A percentile compares a stretch with the other conserved stretches of the same genome.
phyloP scores from a whole-genome alignment of 2,113 vertebrate genomes.

The Otolemur garnettii region DNA sequence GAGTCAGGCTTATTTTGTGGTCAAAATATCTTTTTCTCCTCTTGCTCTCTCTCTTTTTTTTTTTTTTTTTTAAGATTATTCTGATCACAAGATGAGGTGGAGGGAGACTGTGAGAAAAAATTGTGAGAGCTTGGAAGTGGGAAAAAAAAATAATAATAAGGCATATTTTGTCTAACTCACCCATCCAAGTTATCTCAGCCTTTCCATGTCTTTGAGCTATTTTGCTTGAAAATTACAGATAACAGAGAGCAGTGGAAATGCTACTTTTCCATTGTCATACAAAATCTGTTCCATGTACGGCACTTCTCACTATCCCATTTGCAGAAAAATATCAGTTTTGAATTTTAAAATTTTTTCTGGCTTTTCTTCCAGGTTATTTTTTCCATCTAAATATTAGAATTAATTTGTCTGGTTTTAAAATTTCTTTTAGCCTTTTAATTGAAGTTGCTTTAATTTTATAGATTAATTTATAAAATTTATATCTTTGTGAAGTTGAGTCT shows the following conservation, averaged over 20 bases:
- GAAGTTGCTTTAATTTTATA: slow-evolving; percentile 58
- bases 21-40: background rate
- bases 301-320: background rate
- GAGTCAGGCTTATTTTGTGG: background rate
- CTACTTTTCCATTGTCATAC: background rate
- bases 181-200: background rate
- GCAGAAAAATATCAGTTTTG: background rate
- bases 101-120: background rate
- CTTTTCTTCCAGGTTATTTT: background rate
- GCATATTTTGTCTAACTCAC: background rate
- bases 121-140: background rate
- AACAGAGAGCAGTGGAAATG: background rate
- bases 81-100: background rate
- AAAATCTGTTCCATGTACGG: background rate
- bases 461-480: slow-evolving; percentile 56
- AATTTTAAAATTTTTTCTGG: slow-evolving; percentile 19
- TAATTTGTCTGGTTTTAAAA: slow-evolving; percentile 38
- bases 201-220: background rate
- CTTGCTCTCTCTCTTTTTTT: background rate
- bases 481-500: slow-evolving; percentile 53
- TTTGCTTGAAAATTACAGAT: background rate
- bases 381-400: slow-evolving; percentile 10
- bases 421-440: slow-evolving; percentile 32
- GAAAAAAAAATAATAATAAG: background rate
- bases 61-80: background rate